phyloP scores from a whole-genome alignment of 2,888 invertebrate genomes.

The Ormyrus rosae region DNA sequence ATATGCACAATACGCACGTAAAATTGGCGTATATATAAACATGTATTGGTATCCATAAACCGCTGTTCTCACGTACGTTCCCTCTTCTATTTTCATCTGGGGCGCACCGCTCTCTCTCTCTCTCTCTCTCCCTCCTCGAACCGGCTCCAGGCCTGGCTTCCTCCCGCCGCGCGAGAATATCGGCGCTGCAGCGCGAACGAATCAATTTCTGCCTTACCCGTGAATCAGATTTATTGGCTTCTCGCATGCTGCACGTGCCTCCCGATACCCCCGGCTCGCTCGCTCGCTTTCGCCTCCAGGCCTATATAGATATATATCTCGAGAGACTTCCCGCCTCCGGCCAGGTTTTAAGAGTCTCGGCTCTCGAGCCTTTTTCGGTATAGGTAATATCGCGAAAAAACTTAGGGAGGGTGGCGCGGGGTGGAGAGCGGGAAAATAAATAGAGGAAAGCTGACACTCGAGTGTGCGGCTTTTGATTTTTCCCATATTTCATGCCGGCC shows the following conservation, averaged over 20 bases:
- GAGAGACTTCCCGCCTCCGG: constrained; percentile 19
- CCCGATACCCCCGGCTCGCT: background rate
- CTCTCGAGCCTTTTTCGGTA: background rate
- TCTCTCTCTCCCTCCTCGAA: too few species aligned
- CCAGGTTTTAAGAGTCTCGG: constrained; percentile 23
- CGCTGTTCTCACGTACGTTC: constrained; percentile 37
- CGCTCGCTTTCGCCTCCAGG: too few species aligned
- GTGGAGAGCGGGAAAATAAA: constrained; percentile 1
- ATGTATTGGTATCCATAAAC: background rate
- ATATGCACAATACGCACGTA: background rate
- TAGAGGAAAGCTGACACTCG: constrained; percentile 3
- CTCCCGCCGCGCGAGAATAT: constrained; percentile 33
- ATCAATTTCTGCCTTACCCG: constrained; percentile 59
- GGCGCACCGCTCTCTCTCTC: background rate
- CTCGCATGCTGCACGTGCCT: constrained; percentile 40
- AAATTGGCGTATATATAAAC: background rate
- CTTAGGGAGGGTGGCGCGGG: too few species aligned
- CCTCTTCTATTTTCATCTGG: constrained; percentile 35
- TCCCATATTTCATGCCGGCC: constrained; percentile 33
- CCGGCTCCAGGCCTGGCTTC: too few species aligned
- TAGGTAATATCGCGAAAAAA: constrained; percentile 6
- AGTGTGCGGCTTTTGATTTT: constrained; percentile 44
- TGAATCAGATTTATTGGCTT: constrained; percentile 60
- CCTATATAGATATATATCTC: background rate
- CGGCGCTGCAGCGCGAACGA: constrained; percentile 46